Evolutionary conservation across 1,140 invertebrate species (phyloP).

Genomic region (Adelges cooleyi): DNA sequence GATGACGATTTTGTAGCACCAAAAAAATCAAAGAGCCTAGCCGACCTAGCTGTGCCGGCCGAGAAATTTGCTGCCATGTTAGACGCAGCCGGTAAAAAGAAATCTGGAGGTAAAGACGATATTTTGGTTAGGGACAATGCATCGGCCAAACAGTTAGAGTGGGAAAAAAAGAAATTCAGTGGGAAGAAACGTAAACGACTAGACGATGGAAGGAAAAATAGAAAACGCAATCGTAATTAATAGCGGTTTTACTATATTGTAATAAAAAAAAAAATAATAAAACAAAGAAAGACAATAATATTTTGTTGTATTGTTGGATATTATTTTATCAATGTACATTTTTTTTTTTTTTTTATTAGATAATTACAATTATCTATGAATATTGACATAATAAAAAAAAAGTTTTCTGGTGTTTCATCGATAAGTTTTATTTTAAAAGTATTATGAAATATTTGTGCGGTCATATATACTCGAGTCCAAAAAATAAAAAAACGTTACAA

Average conservation of each 20-base stretch:
- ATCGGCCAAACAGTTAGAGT: constrained; percentile 30
- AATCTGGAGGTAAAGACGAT: constrained; percentile 27
- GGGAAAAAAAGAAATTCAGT: constrained; percentile 32
- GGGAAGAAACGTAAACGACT: constrained; percentile 17
- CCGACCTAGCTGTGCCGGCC: constrained; percentile 50
- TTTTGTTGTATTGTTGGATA: too few species aligned
- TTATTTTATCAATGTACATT: too few species aligned
- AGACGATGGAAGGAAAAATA: constrained; percentile 21
- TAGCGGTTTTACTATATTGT: too few species aligned
- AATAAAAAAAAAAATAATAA: too few species aligned
- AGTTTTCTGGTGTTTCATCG: neutral
- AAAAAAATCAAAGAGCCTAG: constrained; percentile 37
- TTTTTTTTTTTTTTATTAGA: neutral
- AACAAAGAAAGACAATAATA: too few species aligned
- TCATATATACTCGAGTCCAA: neutral
- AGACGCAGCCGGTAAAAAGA: constrained; percentile 48
- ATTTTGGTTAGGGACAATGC: constrained; percentile 26
- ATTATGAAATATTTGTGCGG: constrained; percentile 9
- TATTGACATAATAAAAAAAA: constrained; percentile 13
- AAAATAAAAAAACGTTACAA: neutral
- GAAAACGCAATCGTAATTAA: constrained; percentile 4
- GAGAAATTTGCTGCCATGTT: constrained; percentile 60
- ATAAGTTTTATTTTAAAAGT: constrained; percentile 14
- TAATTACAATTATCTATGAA: neutral
- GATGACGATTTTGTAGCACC: constrained; percentile 36